Percentiles rank a stretch among this genome's conserved stretches.
These are phyloP conservation scores for Stomorhina lunata DNA, from an alignment of 2,888 invertebrate genomes.

Conservation along the genomic window DNA sequence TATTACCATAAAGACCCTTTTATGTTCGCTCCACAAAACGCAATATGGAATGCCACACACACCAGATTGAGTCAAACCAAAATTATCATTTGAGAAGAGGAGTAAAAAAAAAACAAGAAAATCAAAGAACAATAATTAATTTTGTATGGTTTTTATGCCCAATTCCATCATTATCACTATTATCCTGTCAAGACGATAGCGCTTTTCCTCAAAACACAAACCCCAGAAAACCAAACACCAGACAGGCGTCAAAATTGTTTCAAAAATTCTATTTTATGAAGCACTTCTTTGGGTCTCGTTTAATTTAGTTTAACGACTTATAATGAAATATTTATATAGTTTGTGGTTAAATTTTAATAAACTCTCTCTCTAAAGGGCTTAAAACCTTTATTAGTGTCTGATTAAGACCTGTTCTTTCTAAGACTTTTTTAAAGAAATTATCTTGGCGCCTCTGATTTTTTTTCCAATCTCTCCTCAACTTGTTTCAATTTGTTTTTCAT, in stretches of 20 bases:
- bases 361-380: no score
- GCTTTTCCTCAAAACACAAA: slow-evolving; percentile 34
- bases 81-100: no score
- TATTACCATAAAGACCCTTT: slow-evolving; percentile 8
- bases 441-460: no score
- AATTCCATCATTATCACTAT: slow-evolving; percentile 65
- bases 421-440: no score
- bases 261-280: not conserved
- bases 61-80: no score
- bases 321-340: slow-evolving; percentile 41
- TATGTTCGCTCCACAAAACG: not conserved
- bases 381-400: no score
- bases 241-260: slow-evolving; percentile 67
- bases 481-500: slow-evolving; percentile 23
- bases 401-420: no score
- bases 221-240: slow-evolving; percentile 35
- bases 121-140: no score
- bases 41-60: not conserved
- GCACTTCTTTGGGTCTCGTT: not conserved
- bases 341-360: slow-evolving; percentile 55
- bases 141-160: slow-evolving; percentile 5
- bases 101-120: no score
- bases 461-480: no score
- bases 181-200: slow-evolving; percentile 67
- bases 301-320: slow-evolving; percentile 31